These are phyloP conservation scores for Martes martes DNA, from an alignment of 2,113 vertebrate species.

Conservation along the genomic window DNA sequence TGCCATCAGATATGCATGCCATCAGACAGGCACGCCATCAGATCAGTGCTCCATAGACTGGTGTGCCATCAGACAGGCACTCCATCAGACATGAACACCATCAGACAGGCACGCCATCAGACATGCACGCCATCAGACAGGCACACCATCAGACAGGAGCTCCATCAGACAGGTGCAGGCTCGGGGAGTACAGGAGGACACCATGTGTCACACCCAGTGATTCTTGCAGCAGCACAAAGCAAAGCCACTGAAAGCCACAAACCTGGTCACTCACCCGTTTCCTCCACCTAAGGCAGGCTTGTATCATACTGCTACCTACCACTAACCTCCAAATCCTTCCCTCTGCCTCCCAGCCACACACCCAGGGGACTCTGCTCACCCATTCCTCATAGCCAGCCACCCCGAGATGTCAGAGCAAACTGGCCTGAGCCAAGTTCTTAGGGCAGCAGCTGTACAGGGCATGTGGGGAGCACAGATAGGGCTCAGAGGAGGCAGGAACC, in stretches of 20 bases:
- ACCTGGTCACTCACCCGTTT: not conserved
- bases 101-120: too few relatives aligned
- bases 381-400: not conserved
- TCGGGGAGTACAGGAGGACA: not conserved
- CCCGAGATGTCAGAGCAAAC: not conserved
- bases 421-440: not conserved
- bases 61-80: too few relatives aligned
- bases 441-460: not conserved
- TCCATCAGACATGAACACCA: too few relatives aligned
- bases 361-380: not conserved
- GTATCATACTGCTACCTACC: not conserved
- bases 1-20: accelerated
- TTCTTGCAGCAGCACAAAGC: not conserved
- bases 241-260: not conserved
- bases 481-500: accelerated
- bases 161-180: not conserved
- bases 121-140: too few relatives aligned
- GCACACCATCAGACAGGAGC: accelerated
- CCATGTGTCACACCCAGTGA: not conserved
- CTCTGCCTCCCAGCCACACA: not conserved
- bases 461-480: not conserved
- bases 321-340: not conserved
- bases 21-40: too few relatives aligned
- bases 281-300: not conserved
- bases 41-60: too few relatives aligned